Percentiles rank a stretch among this genome's conserved stretches.
phyloP scores from a whole-genome alignment of 2,113 vertebrate genomes.

The Raja brachyura region DNA sequence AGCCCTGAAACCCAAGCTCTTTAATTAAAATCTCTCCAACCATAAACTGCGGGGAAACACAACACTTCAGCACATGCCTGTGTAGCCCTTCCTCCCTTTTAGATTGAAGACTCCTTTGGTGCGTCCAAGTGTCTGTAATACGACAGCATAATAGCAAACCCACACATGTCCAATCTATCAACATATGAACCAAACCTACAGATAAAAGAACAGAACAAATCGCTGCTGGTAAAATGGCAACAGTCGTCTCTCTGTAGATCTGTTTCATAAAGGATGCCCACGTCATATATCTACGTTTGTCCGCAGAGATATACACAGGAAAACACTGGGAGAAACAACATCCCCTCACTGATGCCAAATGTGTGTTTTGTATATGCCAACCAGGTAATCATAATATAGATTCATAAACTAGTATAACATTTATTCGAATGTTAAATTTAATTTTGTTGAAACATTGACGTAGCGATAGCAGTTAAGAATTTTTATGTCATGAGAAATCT shows the following conservation, averaged over 20 bases:
- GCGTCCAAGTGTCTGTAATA: background rate
- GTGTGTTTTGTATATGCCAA: conserved; percentile 36
- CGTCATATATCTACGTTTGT: conserved; percentile 23
- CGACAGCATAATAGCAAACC: background rate
- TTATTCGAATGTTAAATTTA: conserved; percentile 34
- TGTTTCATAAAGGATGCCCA: conserved; percentile 31
- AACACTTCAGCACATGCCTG: background rate
- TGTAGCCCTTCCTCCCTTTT: background rate
- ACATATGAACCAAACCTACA: conserved; percentile 38
- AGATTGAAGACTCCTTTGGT: background rate
- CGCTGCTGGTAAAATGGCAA: conserved; percentile 25
- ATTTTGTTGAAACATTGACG: conserved; percentile 28
- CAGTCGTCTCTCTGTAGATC: conserved; percentile 16
- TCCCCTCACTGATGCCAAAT: conserved; percentile 30
- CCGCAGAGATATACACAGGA: conserved; percentile 37
- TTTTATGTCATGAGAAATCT: conserved; percentile 25
- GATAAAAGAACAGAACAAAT: conserved; percentile 32
- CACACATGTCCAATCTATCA: background rate
- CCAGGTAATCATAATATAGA: conserved; percentile 31
- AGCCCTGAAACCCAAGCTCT: background rate
- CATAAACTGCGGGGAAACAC: background rate
- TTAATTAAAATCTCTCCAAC: background rate
- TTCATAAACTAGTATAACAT: conserved; percentile 35
- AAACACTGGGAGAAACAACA: conserved; percentile 29
- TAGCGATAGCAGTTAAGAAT: conserved; percentile 3